Evolutionary conservation across 2,113 vertebrate species (phyloP), one percentile per base, ranked within the genome.

Genomic region (Urocolius indicus): DNA sequence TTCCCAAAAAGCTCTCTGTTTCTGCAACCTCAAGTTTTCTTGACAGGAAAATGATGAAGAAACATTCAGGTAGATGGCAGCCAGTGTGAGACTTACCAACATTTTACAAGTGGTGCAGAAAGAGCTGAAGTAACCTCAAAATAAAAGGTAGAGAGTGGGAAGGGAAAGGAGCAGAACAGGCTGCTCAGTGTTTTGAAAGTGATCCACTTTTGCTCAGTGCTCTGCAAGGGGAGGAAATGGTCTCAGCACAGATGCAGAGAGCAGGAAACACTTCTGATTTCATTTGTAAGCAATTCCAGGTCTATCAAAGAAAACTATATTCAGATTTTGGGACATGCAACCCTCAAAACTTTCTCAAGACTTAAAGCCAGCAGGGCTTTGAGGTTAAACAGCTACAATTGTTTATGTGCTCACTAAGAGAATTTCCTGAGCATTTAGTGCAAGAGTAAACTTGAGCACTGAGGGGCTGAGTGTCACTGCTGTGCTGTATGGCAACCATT

Each of bases 231-330:
- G 48, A 94, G 80, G 80, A 90, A 90, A 93, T 5, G 27, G 22
- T 11, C 43, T 90, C 87, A 80, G 75, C 73, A 45, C 49, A 32
- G 7, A 61, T 24, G 58, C 57, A 85, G 66, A 65, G 79, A 88
- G 79, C 82, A 96, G 84, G 76, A 93, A 79, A 92, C 73, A 32
- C 48, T 91, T 81, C 69, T 79, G 73, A 61, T 72, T 93, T 75
- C 68, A 54, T 72, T 84, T 36, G n/a, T 45, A 19, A 90, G 92
- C 65, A 43, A 55, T 45, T 78, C 66, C 87, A 87, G 30, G 57
- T 73, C 49, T 22, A 30, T 6, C 2, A 82, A 82, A 88, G 65
- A 63, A 63, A 89, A 67, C 48, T 36, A 57, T 13, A 10, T 48
- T 84, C 46, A 19, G 62, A 26, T 85, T 85, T 65, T 78, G 66